These are phyloP conservation scores for Diadophis punctatus DNA, from an alignment of 2,113 vertebrate genomes.

Conservation along the genomic window DNA sequence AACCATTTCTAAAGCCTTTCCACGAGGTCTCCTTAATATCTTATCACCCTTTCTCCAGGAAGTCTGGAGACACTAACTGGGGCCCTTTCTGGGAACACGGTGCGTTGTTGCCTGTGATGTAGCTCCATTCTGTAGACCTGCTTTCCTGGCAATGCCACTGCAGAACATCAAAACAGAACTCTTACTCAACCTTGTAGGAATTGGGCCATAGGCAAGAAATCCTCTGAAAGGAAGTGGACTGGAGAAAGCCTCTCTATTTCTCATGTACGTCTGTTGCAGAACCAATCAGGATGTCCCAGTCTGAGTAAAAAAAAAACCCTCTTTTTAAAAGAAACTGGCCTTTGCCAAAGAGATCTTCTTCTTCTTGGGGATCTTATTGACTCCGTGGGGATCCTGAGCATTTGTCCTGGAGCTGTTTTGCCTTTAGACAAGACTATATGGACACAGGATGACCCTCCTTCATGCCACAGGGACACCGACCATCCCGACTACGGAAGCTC, in stretches of 20 bases:
- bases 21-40: not conserved
- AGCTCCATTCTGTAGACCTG: not conserved
- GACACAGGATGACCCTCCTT: not conserved
- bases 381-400: not conserved
- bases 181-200: not conserved
- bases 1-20: not conserved
- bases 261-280: not conserved
- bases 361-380: not conserved
- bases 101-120: not conserved
- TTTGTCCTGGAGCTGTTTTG: not conserved
- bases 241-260: not conserved
- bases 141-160: not conserved
- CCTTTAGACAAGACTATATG: not conserved
- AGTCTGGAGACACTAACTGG: not conserved
- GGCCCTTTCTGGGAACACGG: not conserved
- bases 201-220: not conserved
- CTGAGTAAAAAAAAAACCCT: not conserved
- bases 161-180: not conserved
- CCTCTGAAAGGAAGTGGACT: not conserved
- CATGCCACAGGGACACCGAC: not conserved
- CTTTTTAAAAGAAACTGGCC: not conserved
- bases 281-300: not conserved
- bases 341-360: not conserved
- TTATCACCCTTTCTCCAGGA: not conserved
- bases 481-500: not conserved